A percentile compares a stretch with the other conserved stretches of the same genome.
Conservation (phyloP, 2,888 invertebrate species). For the Plutella xylostella region DNA sequence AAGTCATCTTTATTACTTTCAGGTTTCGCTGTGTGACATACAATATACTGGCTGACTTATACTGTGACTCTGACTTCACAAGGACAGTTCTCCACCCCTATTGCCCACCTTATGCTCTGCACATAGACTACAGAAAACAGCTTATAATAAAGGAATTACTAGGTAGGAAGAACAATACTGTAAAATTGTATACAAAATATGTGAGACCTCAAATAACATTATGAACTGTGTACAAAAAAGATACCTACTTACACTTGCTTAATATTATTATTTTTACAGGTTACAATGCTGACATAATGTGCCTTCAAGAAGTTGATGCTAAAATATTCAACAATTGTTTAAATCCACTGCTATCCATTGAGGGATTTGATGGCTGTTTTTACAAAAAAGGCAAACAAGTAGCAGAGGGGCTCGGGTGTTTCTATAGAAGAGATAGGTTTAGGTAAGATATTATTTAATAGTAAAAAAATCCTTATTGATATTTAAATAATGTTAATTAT, state of each 20-base stretch:
- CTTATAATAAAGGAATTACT: slow-evolving; percentile 84
- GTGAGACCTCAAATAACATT: too few species aligned
- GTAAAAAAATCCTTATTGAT: slow-evolving; percentile 6
- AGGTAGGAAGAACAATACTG: slow-evolving; percentile 57
- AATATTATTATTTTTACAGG: slow-evolving; percentile 70
- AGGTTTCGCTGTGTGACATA: slow-evolving; percentile 87
- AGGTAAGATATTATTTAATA: slow-evolving; percentile 42
- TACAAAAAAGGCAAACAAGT: slow-evolving; percentile 79
- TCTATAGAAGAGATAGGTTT: slow-evolving; percentile 79
- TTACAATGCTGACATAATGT: slow-evolving; percentile 91
- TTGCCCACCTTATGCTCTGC: slow-evolving; percentile 84
- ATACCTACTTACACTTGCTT: too few species aligned
- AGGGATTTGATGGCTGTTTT: slow-evolving; percentile 72
- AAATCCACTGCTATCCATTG: slow-evolving; percentile 62
- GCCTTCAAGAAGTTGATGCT: slow-evolving; percentile 92
- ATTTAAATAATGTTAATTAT: neutral
- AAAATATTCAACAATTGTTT: slow-evolving; percentile 81
- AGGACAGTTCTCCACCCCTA: slow-evolving; percentile 82
- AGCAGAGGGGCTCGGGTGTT: slow-evolving; percentile 85
- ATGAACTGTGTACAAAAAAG: too few species aligned
- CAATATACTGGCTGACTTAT: slow-evolving; percentile 92
- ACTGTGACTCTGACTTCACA: slow-evolving; percentile 87
- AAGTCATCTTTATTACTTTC: slow-evolving; percentile 25
- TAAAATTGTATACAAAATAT: too few species aligned
- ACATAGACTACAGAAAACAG: slow-evolving; percentile 88